Percentiles rank a stretch among this genome's conserved stretches.
Evolutionary conservation across 2,797 vertebrate genomes (phyloP).

Genomic region (Catostomus latipinnis): DNA sequence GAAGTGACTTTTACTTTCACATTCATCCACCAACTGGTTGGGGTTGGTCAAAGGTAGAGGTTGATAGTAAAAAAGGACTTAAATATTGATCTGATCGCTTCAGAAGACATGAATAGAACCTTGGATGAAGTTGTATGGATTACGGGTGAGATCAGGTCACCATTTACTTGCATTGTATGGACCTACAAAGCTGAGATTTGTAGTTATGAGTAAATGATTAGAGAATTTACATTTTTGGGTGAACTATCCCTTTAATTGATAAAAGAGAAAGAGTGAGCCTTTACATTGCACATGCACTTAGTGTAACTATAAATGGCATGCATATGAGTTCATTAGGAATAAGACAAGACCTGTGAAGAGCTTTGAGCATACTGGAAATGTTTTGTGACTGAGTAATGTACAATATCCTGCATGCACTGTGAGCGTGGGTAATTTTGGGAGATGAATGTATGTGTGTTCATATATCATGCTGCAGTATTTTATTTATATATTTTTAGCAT

Average conservation of each 20-base stretch:
- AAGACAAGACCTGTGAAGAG: constrained; percentile 9
- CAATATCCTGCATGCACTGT: background rate
- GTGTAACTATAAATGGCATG: constrained; percentile 22
- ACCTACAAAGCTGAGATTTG: too few relatives aligned
- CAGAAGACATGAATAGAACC: too few relatives aligned
- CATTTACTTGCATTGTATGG: too few relatives aligned
- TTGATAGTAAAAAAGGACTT: too few relatives aligned
- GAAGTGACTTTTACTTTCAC: too few relatives aligned
- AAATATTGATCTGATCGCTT: too few relatives aligned
- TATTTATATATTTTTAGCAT: background rate
- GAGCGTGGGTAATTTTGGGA: constrained; percentile 18
- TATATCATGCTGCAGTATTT: background rate
- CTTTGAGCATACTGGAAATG: background rate
- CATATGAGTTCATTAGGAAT: background rate
- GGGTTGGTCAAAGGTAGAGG: too few relatives aligned
- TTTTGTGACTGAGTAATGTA: constrained; percentile 16
- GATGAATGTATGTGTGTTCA: background rate
- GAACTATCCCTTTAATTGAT: constrained; percentile 25
- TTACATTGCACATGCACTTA: background rate
- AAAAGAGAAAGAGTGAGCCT: constrained; percentile 32
- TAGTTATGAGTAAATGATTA: too few relatives aligned
- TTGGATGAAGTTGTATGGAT: too few relatives aligned
- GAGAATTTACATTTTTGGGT: too few relatives aligned
- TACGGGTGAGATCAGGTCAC: too few relatives aligned
- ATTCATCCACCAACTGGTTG: too few relatives aligned